Conservation (phyloP, 1,140 invertebrate genomes). For the Arion vulgaris region DNA sequence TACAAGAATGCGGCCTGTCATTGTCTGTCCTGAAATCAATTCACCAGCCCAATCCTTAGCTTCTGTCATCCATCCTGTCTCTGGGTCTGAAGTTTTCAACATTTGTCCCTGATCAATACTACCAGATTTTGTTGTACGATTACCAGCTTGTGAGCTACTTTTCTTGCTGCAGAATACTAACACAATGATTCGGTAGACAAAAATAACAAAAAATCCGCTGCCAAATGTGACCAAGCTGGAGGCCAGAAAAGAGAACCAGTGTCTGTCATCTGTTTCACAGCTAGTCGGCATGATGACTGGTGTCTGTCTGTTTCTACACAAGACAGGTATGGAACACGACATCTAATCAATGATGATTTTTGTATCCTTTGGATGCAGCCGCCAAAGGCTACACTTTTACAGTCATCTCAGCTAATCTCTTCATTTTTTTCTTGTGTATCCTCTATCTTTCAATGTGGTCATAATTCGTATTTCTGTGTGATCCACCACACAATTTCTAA, state of each 20-base stretch:
- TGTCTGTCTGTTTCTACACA: neutral
- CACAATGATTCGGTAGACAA: slow-evolving; percentile 90
- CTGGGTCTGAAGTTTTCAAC: slow-evolving; percentile 65
- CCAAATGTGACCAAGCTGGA: slow-evolving; percentile 97
- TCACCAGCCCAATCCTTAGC: slow-evolving; percentile 99
- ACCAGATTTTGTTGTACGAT: neutral
- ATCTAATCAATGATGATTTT: neutral
- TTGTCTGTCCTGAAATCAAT: slow-evolving; percentile 99
- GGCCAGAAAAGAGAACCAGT: slow-evolving; percentile 82
- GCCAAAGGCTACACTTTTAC: neutral
- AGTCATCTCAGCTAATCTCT: neutral
- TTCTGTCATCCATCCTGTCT: slow-evolving; percentile 83
- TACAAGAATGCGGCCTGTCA: slow-evolving; percentile 98
- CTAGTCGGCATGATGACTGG: neutral
- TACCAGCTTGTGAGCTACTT: slow-evolving; percentile 64
- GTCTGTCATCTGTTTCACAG: slow-evolving; percentile 42
- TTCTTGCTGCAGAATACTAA: slow-evolving; percentile 93
- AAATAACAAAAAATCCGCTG: slow-evolving; percentile 82
- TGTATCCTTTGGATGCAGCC: neutral
- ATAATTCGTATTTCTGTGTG: neutral
- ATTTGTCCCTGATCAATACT: slow-evolving; percentile 19
- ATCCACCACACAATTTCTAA: neutral
- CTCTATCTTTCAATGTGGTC: neutral
- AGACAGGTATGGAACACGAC: neutral
- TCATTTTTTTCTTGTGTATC: neutral